Evolutionary conservation across 92 coral and sea anemone genomes (phyloP).

Genomic region (Palythoa heliodiscus): DNA sequence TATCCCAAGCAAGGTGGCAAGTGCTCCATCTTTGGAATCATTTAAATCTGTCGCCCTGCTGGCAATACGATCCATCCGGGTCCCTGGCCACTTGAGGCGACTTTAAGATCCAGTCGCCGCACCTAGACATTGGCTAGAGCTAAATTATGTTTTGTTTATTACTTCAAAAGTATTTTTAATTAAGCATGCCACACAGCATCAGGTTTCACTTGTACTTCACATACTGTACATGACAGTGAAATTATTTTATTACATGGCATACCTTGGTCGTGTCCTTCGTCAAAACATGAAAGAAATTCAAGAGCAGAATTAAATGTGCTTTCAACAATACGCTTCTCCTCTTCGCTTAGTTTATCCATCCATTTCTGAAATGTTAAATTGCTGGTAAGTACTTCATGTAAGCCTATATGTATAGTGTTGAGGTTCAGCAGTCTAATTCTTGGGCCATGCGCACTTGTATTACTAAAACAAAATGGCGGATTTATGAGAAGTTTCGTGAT

Average conservation of each 20-base stretch:
- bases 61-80: too few species aligned
- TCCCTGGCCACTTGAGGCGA: too few species aligned
- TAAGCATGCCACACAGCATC: too few species aligned
- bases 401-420: not conserved
- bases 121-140: too few species aligned
- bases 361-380: not conserved
- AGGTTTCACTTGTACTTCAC: not conserved
- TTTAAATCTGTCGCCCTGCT: too few species aligned
- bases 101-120: too few species aligned
- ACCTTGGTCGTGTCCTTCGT: constrained; percentile 31
- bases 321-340: constrained; percentile 14
- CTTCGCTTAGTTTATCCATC: constrained; percentile 27
- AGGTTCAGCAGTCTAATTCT: not conserved
- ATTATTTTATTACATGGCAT: not conserved
- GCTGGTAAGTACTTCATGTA: not conserved
- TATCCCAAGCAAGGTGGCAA: too few species aligned
- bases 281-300: constrained; percentile 55
- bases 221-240: not conserved
- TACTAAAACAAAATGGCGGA: not conserved
- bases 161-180: too few species aligned
- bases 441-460: not conserved
- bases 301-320: constrained; percentile 59
- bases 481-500: not conserved
- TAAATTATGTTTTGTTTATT: too few species aligned
- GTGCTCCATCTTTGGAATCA: too few species aligned